These are phyloP conservation scores for Labrus mixtus DNA, from an alignment of 2,113 vertebrate genomes.

Conservation along the genomic window DNA sequence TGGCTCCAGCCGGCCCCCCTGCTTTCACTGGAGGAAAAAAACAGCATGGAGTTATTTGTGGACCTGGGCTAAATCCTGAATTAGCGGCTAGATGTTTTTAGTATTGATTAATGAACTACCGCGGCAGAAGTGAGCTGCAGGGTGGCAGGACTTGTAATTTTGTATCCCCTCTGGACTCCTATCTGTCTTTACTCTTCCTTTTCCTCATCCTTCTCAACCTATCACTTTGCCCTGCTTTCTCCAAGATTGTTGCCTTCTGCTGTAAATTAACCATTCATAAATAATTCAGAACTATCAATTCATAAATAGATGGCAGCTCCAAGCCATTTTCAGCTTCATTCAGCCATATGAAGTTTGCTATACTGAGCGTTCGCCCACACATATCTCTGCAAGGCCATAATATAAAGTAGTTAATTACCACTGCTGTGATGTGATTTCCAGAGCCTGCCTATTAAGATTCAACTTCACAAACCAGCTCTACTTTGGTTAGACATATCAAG, in stretches of 20 bases:
- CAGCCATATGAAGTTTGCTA: constrained; percentile 22
- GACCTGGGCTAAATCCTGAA: constrained; percentile 40
- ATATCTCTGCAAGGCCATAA: constrained; percentile 41
- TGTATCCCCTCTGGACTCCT: constrained; percentile 32
- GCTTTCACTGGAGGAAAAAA: constrained; percentile 26
- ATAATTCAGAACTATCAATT: constrained; percentile 55
- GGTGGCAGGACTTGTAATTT: constrained; percentile 50
- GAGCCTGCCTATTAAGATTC: constrained; percentile 26
- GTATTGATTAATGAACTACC: constrained; percentile 61
- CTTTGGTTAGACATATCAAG: constrained; percentile 32
- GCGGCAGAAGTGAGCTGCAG: constrained; percentile 31
- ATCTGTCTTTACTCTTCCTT: constrained; percentile 32
- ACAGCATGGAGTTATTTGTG: constrained; percentile 25
- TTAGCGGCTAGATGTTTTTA: constrained; percentile 55
- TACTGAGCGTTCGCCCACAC: constrained; percentile 27
- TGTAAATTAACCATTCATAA: constrained; percentile 33
- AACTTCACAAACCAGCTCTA: background rate
- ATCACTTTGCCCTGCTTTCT: constrained; percentile 14
- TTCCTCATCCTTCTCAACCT: constrained; percentile 13
- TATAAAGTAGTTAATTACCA: constrained; percentile 48
- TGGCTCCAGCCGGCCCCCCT: constrained; percentile 17
- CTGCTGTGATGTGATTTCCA: constrained; percentile 40
- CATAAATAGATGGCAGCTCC: constrained; percentile 28
- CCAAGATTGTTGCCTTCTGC: constrained; percentile 6
- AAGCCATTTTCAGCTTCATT: constrained; percentile 37